These are phyloP conservation scores for Cichlasoma orientale DNA, from an alignment of 2,797 vertebrate genomes.

Conservation along the genomic window DNA sequence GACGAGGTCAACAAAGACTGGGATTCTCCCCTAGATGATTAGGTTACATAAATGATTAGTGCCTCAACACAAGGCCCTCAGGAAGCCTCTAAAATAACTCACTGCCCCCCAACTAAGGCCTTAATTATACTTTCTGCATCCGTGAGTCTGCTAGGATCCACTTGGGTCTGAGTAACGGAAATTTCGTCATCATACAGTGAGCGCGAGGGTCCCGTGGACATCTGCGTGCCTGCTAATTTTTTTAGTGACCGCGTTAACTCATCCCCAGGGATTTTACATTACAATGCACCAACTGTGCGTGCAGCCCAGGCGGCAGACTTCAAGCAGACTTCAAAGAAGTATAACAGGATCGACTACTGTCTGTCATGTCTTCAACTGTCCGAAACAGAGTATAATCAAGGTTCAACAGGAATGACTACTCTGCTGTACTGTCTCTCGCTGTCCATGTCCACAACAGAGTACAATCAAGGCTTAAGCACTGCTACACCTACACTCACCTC, in stretches of 20 bases:
- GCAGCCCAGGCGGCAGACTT: neutral
- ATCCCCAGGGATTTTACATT: neutral
- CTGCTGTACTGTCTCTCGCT: neutral
- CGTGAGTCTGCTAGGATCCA: neutral
- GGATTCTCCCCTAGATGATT: slow-evolving; percentile 73
- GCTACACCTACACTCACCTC: slow-evolving; percentile 24
- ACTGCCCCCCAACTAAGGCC: slow-evolving; percentile 16
- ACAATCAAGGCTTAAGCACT: neutral
- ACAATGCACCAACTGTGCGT: neutral
- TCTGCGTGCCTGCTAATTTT: neutral
- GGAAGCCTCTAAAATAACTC: slow-evolving; percentile 41
- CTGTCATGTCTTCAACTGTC: neutral
- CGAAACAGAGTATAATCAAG: neutral
- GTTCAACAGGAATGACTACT: neutral
- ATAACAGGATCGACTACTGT: neutral
- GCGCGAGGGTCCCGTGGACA: neutral
- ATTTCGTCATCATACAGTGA: neutral
- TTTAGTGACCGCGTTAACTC: neutral
- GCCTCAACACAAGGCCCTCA: slow-evolving; percentile 45
- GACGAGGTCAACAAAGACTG: slow-evolving; percentile 66
- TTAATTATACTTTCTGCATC: neutral
- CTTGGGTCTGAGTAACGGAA: neutral
- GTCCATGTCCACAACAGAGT: neutral
- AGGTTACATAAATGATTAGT: slow-evolving; percentile 74
- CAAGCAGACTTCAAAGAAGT: neutral